Base-by-base conservation (phyloP, 2,113 vertebrate genomes). In the Stigmatopora nigra region DNA sequence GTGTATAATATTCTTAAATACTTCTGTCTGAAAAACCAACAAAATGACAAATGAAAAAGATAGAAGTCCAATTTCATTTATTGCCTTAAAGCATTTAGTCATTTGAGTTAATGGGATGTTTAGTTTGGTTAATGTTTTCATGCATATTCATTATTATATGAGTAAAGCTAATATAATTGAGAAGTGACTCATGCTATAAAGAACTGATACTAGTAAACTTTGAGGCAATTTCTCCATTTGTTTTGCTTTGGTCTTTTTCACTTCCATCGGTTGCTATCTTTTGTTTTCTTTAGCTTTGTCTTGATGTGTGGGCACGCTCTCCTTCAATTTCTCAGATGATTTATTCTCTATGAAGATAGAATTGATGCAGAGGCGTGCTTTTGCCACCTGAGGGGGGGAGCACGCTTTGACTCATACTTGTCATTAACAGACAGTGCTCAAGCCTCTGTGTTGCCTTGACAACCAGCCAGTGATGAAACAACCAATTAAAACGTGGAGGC, bases 381-480 rank as follows among this genome's bases (percentile, higher is more conserved):
- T 63, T 22, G 4, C 78, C 71, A 84, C 77, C 77, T 79, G 56
- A n/a, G 70, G 71, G 63, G 66, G 61, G 56, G 17, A 10, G 61
- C 59, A 31, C 56, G 67, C 64, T 72, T 80, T 79, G 79, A 86
- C 78, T 84, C 73, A 67, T 59, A 65, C 79, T 69, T 14, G 57
- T 77, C 82, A 76, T 84, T 76, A 82, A 58, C 68, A 73, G 61
- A 77, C 64, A 41, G 17, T 7, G 17, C 55, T 78, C 56, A 73
- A 66, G 67, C 71, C 57, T 70, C 45, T 47, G 63, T 31, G 87
- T 86, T 81, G 84, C 83, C 84, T 65, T 79, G 84, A 82, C 83
- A 83, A 88, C 86, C 41, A 41, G 60, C 55, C 68, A 36, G 65
- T 61, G 36, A 75, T 74, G 53, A 73, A 77, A 76, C 45, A 38